Evolutionary conservation across 2,797 vertebrate species (phyloP).

Genomic region (Chloroceryle amazona): DNA sequence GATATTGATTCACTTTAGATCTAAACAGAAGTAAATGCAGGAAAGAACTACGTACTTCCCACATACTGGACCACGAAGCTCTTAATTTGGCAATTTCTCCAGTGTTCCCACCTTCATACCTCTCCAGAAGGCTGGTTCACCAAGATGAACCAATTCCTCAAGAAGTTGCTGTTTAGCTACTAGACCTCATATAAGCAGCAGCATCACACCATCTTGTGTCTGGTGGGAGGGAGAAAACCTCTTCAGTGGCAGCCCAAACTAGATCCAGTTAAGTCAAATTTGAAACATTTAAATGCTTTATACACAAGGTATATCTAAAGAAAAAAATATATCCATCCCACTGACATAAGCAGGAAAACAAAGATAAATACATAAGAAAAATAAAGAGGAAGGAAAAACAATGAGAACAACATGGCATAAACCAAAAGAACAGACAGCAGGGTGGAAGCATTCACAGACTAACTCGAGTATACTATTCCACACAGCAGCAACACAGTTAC

Average conservation of each 20-base stretch:
- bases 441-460: neutral
- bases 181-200: neutral
- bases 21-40: neutral
- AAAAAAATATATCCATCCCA: neutral
- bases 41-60: neutral
- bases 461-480: neutral
- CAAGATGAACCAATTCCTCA: neutral
- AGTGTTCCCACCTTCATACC: neutral
- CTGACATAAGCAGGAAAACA: neutral
- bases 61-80: neutral
- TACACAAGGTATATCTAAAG: neutral
- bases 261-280: neutral
- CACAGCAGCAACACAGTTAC: neutral
- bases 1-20: neutral
- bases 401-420: neutral
- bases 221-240: neutral
- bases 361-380: neutral
- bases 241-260: neutral
- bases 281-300: neutral
- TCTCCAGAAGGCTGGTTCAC: neutral
- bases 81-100: neutral
- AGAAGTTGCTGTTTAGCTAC: neutral
- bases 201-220: neutral
- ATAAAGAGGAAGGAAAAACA: neutral
- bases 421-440: neutral